phyloP scores from a whole-genome alignment of 2,113 vertebrate genomes.

The Aldabrachelys gigantea region DNA sequence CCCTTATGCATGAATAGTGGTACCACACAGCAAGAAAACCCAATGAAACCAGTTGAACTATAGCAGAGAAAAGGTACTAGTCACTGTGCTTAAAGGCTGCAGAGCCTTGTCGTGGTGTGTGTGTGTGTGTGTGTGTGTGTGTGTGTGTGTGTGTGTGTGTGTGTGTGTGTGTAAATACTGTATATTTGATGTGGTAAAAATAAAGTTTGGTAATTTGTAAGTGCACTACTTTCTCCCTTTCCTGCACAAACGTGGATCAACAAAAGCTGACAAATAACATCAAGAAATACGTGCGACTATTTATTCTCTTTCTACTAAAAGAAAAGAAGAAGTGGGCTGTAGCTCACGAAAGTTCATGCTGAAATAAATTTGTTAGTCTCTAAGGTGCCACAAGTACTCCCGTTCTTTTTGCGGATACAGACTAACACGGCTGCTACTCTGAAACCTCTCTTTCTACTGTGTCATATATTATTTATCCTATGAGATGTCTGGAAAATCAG shows the following conservation, averaged over 20 bases:
- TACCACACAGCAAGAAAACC: neutral
- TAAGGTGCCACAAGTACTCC: too few relatives aligned
- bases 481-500: neutral
- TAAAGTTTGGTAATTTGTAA: neutral
- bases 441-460: neutral
- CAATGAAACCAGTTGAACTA: neutral
- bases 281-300: neutral
- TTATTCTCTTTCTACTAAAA: neutral
- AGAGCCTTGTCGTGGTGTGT: neutral
- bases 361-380: too few relatives aligned
- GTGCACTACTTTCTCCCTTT: neutral
- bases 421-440: too few relatives aligned
- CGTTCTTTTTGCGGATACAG: too few relatives aligned
- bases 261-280: neutral
- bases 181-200: neutral
- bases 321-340: too few relatives aligned
- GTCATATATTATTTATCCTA: neutral
- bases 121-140: too few relatives aligned
- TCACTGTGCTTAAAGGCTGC: neutral
- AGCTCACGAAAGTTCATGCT: too few relatives aligned
- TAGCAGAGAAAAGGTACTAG: neutral
- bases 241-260: neutral
- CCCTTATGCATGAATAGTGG: neutral
- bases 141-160: too few relatives aligned
- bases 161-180: too few relatives aligned